Evolutionary conservation across 1,140 invertebrate genomes (phyloP).

Genomic region (Pseudomyrmex sp.): DNA sequence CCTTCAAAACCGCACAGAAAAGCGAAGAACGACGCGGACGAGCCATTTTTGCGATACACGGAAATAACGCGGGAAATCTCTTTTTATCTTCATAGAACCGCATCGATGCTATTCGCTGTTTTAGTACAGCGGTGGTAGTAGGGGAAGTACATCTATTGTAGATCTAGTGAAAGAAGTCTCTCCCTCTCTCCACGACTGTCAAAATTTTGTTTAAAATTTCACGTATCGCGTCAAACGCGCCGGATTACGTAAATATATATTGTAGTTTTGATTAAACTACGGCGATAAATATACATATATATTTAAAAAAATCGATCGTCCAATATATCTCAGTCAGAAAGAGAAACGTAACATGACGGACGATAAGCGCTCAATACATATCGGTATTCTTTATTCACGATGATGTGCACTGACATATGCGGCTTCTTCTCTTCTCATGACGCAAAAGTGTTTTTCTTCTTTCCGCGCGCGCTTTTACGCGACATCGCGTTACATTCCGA

Average conservation of each 20-base stretch:
- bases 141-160: no score
- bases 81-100: no score
- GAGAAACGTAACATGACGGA: constrained; percentile 1
- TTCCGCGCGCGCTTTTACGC: constrained; percentile 19
- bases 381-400: constrained; percentile 2
- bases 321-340: constrained; percentile 20
- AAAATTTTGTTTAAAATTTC: neutral
- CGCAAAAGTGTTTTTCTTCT: constrained; percentile 66
- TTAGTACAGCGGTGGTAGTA: neutral
- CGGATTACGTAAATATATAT: neutral
- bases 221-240: neutral
- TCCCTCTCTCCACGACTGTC: no score
- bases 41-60: constrained; percentile 16
- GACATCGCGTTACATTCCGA: constrained; percentile 30
- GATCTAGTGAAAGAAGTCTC: no score
- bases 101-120: neutral
- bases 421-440: neutral
- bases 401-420: neutral
- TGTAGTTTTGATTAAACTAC: constrained; percentile 16
- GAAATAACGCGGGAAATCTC: neutral
- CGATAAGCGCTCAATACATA: neutral
- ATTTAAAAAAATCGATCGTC: constrained; percentile 8
- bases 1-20: neutral
- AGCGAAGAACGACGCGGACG: neutral
- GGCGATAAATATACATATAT: neutral